Percentiles rank a stretch among this genome's conserved stretches.
phyloP scores from a whole-genome alignment of 2,888 invertebrate genomes.

The Coelinius sp. region DNA sequence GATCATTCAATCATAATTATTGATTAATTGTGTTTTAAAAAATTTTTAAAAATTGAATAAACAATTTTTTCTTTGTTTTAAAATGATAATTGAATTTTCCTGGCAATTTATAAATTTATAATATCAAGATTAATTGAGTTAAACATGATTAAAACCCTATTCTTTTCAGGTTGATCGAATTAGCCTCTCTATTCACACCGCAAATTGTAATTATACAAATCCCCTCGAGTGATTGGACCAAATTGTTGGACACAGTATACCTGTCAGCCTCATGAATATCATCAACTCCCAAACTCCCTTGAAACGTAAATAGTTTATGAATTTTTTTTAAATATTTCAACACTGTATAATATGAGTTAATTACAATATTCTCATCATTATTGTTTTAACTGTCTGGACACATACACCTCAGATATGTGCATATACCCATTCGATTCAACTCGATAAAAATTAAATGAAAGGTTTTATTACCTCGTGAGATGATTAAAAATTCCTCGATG shows the following conservation, averaged over 20 bases:
- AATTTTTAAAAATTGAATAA: no score
- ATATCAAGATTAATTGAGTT: not conserved
- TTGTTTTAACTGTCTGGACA: no score
- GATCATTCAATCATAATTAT: not conserved
- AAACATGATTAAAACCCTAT: not conserved
- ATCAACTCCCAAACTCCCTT: not conserved
- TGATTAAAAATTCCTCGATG: not conserved
- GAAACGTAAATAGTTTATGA: not conserved
- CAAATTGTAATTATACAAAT: conserved; percentile 33
- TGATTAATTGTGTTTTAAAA: no score
- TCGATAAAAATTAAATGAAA: not conserved
- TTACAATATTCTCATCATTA: no score
- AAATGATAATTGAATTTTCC: no score
- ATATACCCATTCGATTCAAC: not conserved
- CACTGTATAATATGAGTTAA: no score
- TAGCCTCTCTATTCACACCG: not conserved
- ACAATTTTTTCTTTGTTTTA: no score
- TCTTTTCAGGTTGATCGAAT: not conserved
- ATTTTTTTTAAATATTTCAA: no score
- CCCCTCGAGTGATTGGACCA: not conserved
- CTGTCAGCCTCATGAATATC: conserved; percentile 3
- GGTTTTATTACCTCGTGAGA: not conserved
- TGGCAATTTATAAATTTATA: no score
- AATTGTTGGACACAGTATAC: conserved; percentile 18
- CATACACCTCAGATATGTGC: no score